Base-by-base conservation (phyloP, 2,797 vertebrate genomes). In the Tapirus indicus region DNA sequence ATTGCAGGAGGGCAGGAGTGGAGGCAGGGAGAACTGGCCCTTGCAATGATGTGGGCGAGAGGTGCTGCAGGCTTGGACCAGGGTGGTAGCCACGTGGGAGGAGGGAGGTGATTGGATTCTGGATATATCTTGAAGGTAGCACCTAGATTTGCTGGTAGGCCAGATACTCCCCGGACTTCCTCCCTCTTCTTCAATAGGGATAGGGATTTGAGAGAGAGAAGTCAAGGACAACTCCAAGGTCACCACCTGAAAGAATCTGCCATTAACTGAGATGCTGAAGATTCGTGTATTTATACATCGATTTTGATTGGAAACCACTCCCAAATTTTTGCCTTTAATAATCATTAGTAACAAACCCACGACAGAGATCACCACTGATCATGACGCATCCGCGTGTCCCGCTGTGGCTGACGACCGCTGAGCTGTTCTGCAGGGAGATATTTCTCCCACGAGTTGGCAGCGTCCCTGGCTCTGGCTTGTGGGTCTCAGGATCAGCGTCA, bases 211-310 rank as follows among this genome's bases (percentile, higher is more conserved):
- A 35, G 12, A 52, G 69, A 49, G 35, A 20, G 12, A 18, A 62
- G 14, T 60, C 86, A 89, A 92, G 95, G 91, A 27, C 41, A 25
- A 7, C 13, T 6, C n/a, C 92, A 80, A 89, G 89, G 77, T 94
- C 38, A 86, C 27, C 7, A 7, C 27, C 35, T 27, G 2, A 72
- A 41, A 71, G 56, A 56, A 72, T n/a, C 47, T 52, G 21, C 58
- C 32, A 1, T 35, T 52, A 82, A n/a, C n/a, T 0, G 16, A 64
- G 52, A 44, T 18, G 88, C 83, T n/a, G 49, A 79, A 79, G 89
- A 88, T 16, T 29, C 66, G 7, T 54, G 18, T 64, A 49, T 74
- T 82, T 82, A 52, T 44, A 7, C 7, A 1, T 27, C 69, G 74
- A 25, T 85, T 90, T 74, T 88, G 7, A 79, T 47, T 78, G 87